Base-by-base conservation (phyloP, 2,797 vertebrate species). In the Buceros bicornis region DNA sequence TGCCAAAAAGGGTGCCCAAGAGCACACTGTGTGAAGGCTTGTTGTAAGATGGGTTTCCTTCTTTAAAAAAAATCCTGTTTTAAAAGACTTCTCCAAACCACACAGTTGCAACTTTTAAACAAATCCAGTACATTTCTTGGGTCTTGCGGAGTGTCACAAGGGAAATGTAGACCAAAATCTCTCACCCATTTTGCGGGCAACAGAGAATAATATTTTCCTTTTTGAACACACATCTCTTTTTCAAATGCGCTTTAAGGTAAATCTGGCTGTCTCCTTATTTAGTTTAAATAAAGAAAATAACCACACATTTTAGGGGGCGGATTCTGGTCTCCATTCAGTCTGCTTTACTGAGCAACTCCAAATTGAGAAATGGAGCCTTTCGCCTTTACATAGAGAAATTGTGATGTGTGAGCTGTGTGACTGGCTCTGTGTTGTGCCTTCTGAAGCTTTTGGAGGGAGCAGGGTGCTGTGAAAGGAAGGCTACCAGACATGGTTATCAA, bases 1-100 rank as follows among this genome's bases (percentile, higher is more conserved):
- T 97, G 96, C 92, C 97, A 97, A 97, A 97, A 95, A 97, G 96
- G 95, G 92, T 97, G 96, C 84, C 97, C 96, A 95, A 96, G 96
- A 98, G 93, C 80, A 87, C 42, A 40, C 66, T 89, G 45, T 89
- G 45, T 6, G 16, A 92, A 95, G 82, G 78, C 67, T 96, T 87
- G 58, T 82, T 92, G 72, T 61, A 72, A 95, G 62, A 93, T 91
- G 61, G 82, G 70, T 91, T 94, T 87, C 72, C 33, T 82, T 84
- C 69, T 73, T 78, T 79, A n/a, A 57, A 57, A 57, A 56, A 3
- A 73, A 71, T 4, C 19, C 12, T 35, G 26, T 66, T 89, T 90
- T 82, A 73, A 69, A 56, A 85, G 56, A 84, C 58, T 92, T 72
- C 77, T 89, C 57, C 48, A 87, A 82, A 87, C 29, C 47, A 40